These are phyloP conservation scores for Eidolon helvum DNA, from an alignment of 2,113 vertebrate genomes.

Conservation along the genomic window DNA sequence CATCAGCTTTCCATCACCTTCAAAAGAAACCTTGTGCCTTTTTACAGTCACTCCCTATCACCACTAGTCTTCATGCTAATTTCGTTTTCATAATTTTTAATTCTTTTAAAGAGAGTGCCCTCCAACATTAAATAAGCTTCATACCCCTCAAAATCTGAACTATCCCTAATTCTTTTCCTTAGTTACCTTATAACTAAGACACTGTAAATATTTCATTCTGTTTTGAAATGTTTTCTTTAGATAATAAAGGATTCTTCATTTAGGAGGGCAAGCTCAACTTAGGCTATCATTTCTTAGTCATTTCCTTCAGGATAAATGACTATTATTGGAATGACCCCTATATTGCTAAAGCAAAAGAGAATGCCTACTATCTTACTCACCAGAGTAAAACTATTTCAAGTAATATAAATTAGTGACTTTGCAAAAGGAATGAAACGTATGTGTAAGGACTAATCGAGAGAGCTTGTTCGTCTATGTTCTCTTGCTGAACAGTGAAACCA, in stretches of 20 bases:
- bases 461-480: neutral
- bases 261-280: neutral
- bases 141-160: neutral
- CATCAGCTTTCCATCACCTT: neutral
- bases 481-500: neutral
- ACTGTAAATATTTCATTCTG: neutral
- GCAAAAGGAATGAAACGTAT: neutral
- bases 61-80: neutral
- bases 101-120: neutral
- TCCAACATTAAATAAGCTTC: neutral
- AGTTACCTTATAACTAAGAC: neutral
- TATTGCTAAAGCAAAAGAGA: neutral
- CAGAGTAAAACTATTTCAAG: slow-evolving; percentile 9
- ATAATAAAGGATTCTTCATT: neutral
- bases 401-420: neutral
- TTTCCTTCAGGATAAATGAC: neutral
- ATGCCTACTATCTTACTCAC: neutral
- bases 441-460: neutral
- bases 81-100: neutral
- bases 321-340: neutral
- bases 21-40: neutral
- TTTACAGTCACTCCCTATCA: neutral
- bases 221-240: slow-evolving; percentile 12
- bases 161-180: neutral
- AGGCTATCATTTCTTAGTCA: neutral